Evolutionary conservation across 2,113 vertebrate species (phyloP), one percentile per base, ranked within the genome.

Genomic region (Tragelaphus strepsiceros): DNA sequence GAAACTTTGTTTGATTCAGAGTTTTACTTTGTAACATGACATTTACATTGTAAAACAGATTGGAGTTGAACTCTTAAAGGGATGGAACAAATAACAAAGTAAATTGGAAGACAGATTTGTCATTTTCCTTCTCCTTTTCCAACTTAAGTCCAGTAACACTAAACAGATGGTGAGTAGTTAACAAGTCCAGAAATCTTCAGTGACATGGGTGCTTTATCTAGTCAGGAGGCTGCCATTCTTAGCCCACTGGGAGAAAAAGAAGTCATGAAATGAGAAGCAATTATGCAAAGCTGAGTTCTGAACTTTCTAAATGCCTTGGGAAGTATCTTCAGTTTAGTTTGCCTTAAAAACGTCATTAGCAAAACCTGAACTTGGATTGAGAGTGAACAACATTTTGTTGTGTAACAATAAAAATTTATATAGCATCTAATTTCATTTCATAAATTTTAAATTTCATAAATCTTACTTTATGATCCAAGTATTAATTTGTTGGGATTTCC

Each of bases 101-200:
- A 80, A 59, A 89, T 54, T 81, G 67, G 53, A 80, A 97, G 64
- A 71, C 51, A 78, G 80, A 81, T 78, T 22, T n/a, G 53, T 80
- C 39, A 11, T 84, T 92, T 80, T 95, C 56, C 28, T 67, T 83
- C 51, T 85, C 67, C 59, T 77, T 90, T 84, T 59, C 80, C 51
- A 81, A 81, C 56, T 80, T 71, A 32, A 89, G 80, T 17, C 67
- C 67, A 90, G 12, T 93, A 93, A 93, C 53, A 14, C 43, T 39
- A 59, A 90, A 90, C 80, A 97, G 58, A 93, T 95, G 90, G 49
- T 62, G 43, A 88, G 90, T 86, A n/a, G 12, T 51, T 77, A 92
- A 90, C 24, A 49, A 92, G 32, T 86, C 90, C 80, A 61, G 86
- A 86, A 58, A 35, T 28, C 64, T 90, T 90, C 67, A 78, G 7